These are phyloP conservation scores for Ameiurus melas DNA, from an alignment of 2,113 vertebrate genomes.

Conservation along the genomic window DNA sequence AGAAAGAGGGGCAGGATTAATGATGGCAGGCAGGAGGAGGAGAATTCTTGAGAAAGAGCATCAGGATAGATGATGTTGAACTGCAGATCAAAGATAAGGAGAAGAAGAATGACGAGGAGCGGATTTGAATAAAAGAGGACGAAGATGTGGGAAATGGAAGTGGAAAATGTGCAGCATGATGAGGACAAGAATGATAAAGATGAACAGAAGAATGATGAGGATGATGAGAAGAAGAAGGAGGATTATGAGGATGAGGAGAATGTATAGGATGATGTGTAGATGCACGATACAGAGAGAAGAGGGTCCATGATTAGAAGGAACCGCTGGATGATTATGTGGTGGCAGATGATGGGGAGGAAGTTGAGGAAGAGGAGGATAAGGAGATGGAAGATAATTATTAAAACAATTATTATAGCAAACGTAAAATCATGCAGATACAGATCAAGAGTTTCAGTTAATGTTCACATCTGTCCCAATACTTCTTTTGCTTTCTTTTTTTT, in stretches of 20 bases:
- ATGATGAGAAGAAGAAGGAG: background rate
- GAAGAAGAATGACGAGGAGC: background rate
- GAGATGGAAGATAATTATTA: too few relatives aligned
- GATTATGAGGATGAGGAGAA: background rate
- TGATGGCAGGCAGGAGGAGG: background rate
- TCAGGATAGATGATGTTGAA: background rate
- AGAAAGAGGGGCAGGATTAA: background rate
- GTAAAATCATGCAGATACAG: background rate
- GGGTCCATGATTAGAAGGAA: background rate
- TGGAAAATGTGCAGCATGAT: background rate
- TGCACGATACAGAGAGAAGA: background rate
- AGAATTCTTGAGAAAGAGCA: background rate
- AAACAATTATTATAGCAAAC: background rate
- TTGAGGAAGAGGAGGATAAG: background rate
- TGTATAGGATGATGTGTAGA: background rate
- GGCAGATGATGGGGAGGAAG: background rate
- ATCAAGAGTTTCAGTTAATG: background rate
- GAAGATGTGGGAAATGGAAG: background rate
- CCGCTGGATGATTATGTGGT: background rate
- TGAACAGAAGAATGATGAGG: background rate
- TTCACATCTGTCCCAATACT: background rate
- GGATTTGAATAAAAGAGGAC: background rate
- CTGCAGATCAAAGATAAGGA: background rate
- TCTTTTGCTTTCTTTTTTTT: background rate
- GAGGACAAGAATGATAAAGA: background rate